Conservation (phyloP, 2,888 invertebrate genomes). For the Thelaira solivaga region DNA sequence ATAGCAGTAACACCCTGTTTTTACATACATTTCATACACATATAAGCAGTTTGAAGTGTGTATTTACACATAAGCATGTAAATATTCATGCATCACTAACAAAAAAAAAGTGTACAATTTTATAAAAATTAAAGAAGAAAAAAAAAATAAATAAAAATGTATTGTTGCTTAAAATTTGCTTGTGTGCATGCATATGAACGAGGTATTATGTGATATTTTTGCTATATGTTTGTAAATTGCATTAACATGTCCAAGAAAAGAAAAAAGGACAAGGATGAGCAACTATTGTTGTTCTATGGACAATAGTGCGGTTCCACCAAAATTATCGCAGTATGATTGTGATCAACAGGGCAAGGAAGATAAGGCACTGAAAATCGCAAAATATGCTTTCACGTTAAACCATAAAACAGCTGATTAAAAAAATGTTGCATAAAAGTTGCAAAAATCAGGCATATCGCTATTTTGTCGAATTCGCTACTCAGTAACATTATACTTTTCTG, state of each 20-base stretch:
- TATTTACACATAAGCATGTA: constrained; percentile 7
- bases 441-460: no score
- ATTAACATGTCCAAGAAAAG: constrained; percentile 37
- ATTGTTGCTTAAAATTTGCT: no score
- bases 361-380: no score
- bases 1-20: not conserved
- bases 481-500: no score
- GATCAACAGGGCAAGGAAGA: no score
- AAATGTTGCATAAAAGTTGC: no score
- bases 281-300: not conserved
- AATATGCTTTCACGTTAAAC: no score
- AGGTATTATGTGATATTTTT: constrained; percentile 43
- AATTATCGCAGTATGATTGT: no score
- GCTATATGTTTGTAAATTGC: constrained; percentile 41
- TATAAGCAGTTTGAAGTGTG: not conserved
- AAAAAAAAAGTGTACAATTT: constrained; percentile 23
- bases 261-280: not conserved
- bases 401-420: no score
- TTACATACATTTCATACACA: constrained; percentile 33
- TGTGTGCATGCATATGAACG: constrained; percentile 39
- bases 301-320: not conserved
- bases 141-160: no score
- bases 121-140: no score
- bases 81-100: not conserved
- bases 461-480: no score